Base-by-base conservation (phyloP, 1,140 invertebrate species). In the Semibalanus balanoides region DNA sequence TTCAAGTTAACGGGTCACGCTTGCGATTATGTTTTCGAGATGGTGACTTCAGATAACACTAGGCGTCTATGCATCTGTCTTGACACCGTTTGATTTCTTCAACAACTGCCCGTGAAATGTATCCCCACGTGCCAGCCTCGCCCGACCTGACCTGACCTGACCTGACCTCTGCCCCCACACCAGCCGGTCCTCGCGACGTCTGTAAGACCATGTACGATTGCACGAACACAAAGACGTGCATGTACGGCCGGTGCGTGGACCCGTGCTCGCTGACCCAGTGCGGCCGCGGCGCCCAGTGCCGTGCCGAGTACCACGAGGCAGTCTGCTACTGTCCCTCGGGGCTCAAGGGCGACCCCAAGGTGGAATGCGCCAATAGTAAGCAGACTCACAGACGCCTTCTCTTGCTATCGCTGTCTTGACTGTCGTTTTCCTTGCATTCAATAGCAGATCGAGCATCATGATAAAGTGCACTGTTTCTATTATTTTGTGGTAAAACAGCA, bases 121-220 rank as follows among this genome's bases (percentile, higher is more conserved):
- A n/a, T n/a, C n/a, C n/a, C n/a, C n/a, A n/a, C n/a, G n/a, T n/a
- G n/a, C n/a, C n/a, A n/a, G n/a, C n/a, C n/a, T n/a, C n/a, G 51
- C 51, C 22, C 22, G 14, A 14, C 9, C 51, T 7, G 1, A 1
- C 51, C 51, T 25, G 14, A 64, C 51, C 51, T 64, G 51, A 64
- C 51, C 51, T 64, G 51, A 14, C 51, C 51, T 64, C 1, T 64
- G 14, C 22, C 22, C 22, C 11, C 51, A 25, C 22, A 25, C 51
- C 51, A 72, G 70, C 70, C 70, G 70, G 70, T 80, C 78, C 87
- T 87, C 70, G 80, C 93, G 92, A 92, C 29, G 92, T 93, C 85
- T 96, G 94, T 84, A 90, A 88, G 79, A 83, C 86, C 5, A 90
- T 95, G 81, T 84, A 87, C n/a, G 79, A 82, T 31, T 82, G 82